phyloP scores from a whole-genome alignment of 2,113 vertebrate genomes.

The Tinamus guttatus region DNA sequence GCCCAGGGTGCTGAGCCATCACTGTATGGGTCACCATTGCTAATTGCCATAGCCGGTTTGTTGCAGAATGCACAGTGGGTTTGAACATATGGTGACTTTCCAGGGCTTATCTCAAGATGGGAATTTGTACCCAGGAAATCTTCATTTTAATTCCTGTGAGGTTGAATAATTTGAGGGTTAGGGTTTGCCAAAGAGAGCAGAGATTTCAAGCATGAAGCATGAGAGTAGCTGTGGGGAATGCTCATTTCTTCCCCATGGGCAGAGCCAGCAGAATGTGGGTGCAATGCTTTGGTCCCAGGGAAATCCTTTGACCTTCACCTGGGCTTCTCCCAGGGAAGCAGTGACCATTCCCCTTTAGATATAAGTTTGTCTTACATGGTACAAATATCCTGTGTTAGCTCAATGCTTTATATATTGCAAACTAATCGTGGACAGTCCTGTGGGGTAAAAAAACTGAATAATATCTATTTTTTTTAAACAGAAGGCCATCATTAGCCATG shows the following conservation, averaged over 20 bases:
- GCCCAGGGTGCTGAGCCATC: neutral
- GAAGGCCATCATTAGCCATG: conserved; percentile 93
- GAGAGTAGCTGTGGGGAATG: accelerated
- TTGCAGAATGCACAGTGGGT: neutral
- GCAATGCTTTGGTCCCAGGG: neutral
- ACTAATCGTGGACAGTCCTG: conserved; percentile 63
- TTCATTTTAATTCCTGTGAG: neutral
- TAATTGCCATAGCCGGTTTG: neutral
- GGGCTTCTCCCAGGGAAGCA: neutral
- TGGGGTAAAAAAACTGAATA: conserved; percentile 78
- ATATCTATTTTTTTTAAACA: conserved; percentile 83
- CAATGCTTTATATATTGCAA: conserved; percentile 63
- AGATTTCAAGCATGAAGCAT: neutral
- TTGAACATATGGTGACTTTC: neutral
- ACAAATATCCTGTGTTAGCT: conserved; percentile 51
- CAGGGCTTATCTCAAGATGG: neutral
- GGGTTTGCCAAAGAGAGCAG: neutral
- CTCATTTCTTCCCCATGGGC: neutral
- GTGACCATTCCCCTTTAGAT: neutral
- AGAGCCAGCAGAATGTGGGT: neutral
- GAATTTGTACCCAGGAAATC: neutral
- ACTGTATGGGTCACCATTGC: neutral
- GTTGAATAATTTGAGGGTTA: neutral
- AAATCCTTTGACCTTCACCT: neutral
- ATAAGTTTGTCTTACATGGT: neutral